Conservation (phyloP, 2,797 vertebrate genomes). For the Sebastes trivittatus region DNA sequence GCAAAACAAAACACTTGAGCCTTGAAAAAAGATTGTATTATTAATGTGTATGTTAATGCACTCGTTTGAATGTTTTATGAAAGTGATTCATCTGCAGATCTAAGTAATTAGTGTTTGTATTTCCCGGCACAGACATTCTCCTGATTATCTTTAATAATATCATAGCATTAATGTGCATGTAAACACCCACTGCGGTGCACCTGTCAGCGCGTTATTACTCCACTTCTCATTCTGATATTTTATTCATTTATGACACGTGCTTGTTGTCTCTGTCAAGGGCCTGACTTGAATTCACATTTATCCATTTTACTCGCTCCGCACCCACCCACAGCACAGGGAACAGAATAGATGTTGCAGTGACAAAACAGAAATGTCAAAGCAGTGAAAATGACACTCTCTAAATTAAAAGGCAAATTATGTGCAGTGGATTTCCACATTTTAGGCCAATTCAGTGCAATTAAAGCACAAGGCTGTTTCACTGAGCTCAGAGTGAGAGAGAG, state of each 20-base stretch:
- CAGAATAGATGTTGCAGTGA: not conserved
- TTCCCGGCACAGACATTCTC: not conserved
- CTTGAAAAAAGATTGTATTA: not conserved
- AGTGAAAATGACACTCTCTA: not conserved
- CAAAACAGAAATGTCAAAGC: not conserved
- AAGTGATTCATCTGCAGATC: conserved; percentile 18
- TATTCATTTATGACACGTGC: conserved; percentile 33
- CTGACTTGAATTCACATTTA: conserved; percentile 15
- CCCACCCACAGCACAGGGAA: not conserved
- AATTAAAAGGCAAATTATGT: conserved; percentile 14
- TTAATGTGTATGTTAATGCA: conserved; percentile 38
- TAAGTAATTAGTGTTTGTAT: conserved; percentile 30
- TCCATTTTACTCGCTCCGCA: not conserved
- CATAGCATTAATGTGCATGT: conserved; percentile 17
- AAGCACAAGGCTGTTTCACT: not conserved
- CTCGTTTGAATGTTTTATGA: conserved; percentile 24
- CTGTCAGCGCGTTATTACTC: not conserved
- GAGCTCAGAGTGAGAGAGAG: not conserved
- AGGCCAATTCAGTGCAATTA: not conserved
- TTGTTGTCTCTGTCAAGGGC: conserved; percentile 3
- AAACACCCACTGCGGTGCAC: conserved; percentile 3
- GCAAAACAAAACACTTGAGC: conserved; percentile 34
- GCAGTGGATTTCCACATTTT: not conserved
- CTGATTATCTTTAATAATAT: conserved; percentile 37
- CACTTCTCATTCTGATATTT: conserved; percentile 18